phyloP scores from a whole-genome alignment of 2,797 vertebrate genomes.

The Xenops minutus region DNA sequence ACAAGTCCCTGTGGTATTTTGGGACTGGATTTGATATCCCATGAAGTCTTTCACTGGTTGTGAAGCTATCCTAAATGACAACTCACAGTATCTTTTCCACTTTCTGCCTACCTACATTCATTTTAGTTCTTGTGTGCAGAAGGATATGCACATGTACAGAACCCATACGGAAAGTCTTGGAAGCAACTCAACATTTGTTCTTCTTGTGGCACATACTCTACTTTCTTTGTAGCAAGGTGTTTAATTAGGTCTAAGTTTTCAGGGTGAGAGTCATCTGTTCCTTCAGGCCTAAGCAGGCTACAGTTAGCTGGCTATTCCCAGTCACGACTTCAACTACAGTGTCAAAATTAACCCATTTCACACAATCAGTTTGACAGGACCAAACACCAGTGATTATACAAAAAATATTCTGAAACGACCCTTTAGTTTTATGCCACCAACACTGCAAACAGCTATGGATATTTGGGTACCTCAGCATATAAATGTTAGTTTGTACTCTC shows the following conservation, averaged over 20 bases:
- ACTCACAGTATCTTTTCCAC: neutral
- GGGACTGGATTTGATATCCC: neutral
- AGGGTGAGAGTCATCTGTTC: neutral
- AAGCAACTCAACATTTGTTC: neutral
- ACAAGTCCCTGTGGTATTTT: neutral
- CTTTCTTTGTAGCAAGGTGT: neutral
- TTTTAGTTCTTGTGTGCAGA: neutral
- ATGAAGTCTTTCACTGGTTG: neutral
- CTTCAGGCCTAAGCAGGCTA: neutral
- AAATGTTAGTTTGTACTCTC: neutral
- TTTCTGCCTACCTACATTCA: neutral
- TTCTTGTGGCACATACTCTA: fast-evolving
- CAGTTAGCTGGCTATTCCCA: neutral
- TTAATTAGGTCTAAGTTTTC: neutral
- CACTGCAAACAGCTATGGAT: neutral
- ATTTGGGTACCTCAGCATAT: neutral
- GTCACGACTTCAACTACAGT: neutral
- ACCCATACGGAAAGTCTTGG: neutral
- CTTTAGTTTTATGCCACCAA: neutral
- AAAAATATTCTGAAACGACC: neutral
- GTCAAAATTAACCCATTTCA: neutral
- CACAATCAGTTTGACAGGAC: neutral
- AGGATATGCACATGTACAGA: neutral
- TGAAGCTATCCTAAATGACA: neutral
- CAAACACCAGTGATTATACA: neutral